Evolutionary conservation across 2,797 vertebrate genomes (phyloP), one percentile per base, ranked within the genome.

Genomic region (Enteromius fasciolatus): DNA sequence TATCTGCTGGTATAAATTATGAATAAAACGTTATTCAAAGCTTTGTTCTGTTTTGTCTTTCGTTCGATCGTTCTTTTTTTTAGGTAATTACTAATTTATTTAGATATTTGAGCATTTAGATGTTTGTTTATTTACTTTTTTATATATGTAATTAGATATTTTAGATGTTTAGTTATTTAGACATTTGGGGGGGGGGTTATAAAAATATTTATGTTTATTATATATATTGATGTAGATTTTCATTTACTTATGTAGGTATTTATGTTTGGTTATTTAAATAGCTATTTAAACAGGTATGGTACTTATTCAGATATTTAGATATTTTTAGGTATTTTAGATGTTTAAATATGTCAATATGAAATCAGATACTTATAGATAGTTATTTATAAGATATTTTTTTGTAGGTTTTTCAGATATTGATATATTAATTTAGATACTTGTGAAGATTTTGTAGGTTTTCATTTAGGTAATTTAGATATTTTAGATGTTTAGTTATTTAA

Each of bases 1-100:
- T 97, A 98, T 97, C 96, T 97, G 93, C 95, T 96, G 95, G 97
- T 97, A 97, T 97, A 95, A 92, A 95, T 92, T 97, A 96, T 97
- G 97, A 97, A 97, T 97, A 97, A 98, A 95, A 95, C 94, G 92
- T 89, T 92, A 87, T 96, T 97, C 95, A 95, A 95, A 96, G 18
- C 92, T 91, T 64, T 76, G 52, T 80, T 84, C 59, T 36, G n/a
- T 63, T 14, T 18, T 80, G 36, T 82, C 25, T 72, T 39, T 86
- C 9, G 2, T 44, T 57, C 11, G 1, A 12, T 59, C 4, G 1
- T 61, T 61, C 10, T 28, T 14, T 59, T 59, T 11, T 25, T 28
- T 61, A 28, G 11, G 23, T 59, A 25, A 59, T 59, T 23, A 39
- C 6, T 39, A 39, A 36, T 36, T 36, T 39, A 39, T 8, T 41